These are phyloP conservation scores for Cephus cinctus DNA, from an alignment of 1,140 invertebrate genomes.

Conservation along the genomic window DNA sequence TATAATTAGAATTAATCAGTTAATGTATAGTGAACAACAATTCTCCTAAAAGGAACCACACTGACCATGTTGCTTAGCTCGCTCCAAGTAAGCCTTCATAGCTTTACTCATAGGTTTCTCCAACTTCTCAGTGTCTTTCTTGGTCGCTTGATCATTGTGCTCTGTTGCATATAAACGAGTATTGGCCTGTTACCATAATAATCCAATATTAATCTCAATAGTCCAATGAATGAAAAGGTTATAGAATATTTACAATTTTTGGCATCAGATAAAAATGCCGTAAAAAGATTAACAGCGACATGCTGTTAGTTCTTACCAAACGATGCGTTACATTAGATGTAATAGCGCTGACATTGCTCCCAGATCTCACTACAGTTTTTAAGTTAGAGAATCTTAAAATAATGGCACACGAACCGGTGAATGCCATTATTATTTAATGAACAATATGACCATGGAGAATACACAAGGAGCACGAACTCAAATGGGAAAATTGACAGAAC, in stretches of 20 bases:
- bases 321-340: background rate
- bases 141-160: background rate
- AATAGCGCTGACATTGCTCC: slow-evolving; percentile 11
- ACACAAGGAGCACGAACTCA: no score
- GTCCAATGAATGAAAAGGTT: background rate
- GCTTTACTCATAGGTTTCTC: slow-evolving; percentile 75
- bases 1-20: background rate
- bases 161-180: background rate
- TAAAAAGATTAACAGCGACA: background rate
- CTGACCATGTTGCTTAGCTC: slow-evolving; percentile 73
- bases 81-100: slow-evolving; percentile 84
- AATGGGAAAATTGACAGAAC: no score
- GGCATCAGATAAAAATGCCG: background rate
- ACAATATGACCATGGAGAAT: no score
- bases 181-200: background rate
- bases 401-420: no score
- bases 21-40: background rate
- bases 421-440: no score
- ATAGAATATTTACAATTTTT: slow-evolving; percentile 12
- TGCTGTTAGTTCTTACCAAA: slow-evolving; percentile 18
- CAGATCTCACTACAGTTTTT: slow-evolving; percentile 19
- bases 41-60: slow-evolving; percentile 11
- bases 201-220: background rate
- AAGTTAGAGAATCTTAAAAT: slow-evolving; percentile 17
- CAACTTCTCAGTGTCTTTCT: background rate